Conservation (phyloP, 2,888 invertebrate genomes). For the Lottia gigantea region DNA sequence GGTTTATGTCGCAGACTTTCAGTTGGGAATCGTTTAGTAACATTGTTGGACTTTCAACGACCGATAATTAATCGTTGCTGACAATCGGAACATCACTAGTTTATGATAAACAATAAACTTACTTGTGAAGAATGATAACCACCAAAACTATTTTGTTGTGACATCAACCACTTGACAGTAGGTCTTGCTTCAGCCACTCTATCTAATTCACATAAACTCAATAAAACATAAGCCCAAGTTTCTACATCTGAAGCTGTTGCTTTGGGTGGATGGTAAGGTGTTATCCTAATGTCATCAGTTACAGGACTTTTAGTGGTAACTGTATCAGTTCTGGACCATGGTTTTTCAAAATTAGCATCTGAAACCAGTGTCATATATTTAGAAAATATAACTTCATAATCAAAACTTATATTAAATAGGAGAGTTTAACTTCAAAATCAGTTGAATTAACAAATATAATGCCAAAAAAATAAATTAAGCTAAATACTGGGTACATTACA, state of each 20-base stretch:
- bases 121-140: slow-evolving; percentile 63
- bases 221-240: slow-evolving; percentile 57
- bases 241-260: slow-evolving; percentile 45
- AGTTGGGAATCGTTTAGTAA: too few species aligned
- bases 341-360: neutral
- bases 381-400: too few species aligned
- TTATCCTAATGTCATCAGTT: neutral
- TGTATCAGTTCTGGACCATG: slow-evolving; percentile 28
- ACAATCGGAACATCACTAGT: too few species aligned
- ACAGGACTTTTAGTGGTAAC: slow-evolving; percentile 12
- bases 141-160: slow-evolving; percentile 50
- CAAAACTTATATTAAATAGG: too few species aligned
- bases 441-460: too few species aligned
- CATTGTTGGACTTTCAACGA: too few species aligned
- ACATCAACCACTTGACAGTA: slow-evolving; percentile 55
- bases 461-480: too few species aligned
- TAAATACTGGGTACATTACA: too few species aligned
- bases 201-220: slow-evolving; percentile 34
- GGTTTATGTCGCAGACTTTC: too few species aligned
- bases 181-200: slow-evolving; percentile 30
- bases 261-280: slow-evolving; percentile 13
- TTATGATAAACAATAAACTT: neutral
- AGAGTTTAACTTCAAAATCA: too few species aligned
- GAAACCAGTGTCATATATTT: too few species aligned
- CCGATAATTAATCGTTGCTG: too few species aligned